Percentiles rank a stretch among this genome's conserved stretches.
These are phyloP conservation scores for Nipponia nippon DNA, from an alignment of 2,113 vertebrate genomes.

Conservation along the genomic window DNA sequence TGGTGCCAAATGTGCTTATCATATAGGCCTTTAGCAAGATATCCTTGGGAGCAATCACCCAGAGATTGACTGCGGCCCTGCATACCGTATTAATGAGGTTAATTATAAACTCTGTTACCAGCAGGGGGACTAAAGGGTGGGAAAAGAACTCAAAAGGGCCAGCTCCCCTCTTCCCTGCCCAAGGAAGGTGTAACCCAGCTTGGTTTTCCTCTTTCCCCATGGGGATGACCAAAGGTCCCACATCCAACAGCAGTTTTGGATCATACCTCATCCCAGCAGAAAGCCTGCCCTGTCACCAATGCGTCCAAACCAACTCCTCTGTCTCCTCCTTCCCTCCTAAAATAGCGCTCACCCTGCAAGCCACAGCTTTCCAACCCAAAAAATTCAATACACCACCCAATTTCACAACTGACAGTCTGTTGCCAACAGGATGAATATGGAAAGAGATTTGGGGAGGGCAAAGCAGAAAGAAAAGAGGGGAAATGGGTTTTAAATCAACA, in stretches of 20 bases:
- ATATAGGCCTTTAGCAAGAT: neutral
- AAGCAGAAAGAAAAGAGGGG: neutral
- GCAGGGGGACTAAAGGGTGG: neutral
- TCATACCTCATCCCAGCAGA: neutral
- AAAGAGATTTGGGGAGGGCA: neutral
- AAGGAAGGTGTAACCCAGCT: neutral
- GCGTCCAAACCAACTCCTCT: neutral
- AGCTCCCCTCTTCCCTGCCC: neutral
- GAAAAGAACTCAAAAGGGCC: neutral
- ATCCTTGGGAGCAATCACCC: neutral
- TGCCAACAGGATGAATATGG: rapidly evolving
- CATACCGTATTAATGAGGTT: neutral
- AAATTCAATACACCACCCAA: neutral
- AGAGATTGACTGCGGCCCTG: neutral
- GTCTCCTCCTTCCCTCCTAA: neutral
- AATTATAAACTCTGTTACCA: constrained; percentile 24
- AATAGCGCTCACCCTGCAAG: neutral
- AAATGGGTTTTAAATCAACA: constrained; percentile 12
- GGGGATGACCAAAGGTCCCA: neutral
- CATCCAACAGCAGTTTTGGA: rapidly evolving
- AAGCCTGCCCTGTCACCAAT: neutral
- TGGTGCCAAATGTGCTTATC: neutral
- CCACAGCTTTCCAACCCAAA: neutral
- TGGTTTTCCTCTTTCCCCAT: neutral
- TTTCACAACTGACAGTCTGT: neutral